A percentile compares a stretch with the other conserved stretches of the same genome.
Evolutionary conservation across 1,140 invertebrate species (phyloP).

Genomic region (Temnothorax longispinosus): DNA sequence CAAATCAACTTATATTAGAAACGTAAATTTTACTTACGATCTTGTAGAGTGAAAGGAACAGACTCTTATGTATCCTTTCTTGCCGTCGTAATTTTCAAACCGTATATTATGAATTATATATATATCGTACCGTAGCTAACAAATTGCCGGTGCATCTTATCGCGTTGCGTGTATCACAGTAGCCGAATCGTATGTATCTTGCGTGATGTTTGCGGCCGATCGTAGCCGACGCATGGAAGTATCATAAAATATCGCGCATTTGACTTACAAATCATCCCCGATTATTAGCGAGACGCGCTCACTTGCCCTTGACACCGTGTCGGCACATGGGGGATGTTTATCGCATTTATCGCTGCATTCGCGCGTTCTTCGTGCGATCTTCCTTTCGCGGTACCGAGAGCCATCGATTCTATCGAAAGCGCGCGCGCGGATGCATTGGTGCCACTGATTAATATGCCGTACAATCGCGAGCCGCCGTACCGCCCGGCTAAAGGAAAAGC

Average conservation of each 20-base stretch:
- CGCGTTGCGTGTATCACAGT: constrained; percentile 29
- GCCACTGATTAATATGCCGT: constrained; percentile 61
- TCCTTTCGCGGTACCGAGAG: background rate
- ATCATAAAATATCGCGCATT: constrained; percentile 27
- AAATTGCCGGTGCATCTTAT: constrained; percentile 20
- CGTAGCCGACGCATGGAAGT: background rate
- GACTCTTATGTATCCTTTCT: background rate
- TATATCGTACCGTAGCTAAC: background rate
- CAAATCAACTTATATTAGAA: background rate
- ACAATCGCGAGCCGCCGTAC: constrained; percentile 25
- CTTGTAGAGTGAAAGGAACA: background rate
- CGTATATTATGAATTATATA: background rate
- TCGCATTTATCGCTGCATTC: constrained; percentile 19
- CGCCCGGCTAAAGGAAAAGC: constrained; percentile 53
- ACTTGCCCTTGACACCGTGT: background rate
- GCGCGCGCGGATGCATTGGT: background rate
- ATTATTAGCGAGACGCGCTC: constrained; percentile 26
- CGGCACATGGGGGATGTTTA: constrained; percentile 2
- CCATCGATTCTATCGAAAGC: constrained; percentile 41
- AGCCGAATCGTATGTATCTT: constrained; percentile 15
- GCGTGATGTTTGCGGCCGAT: constrained; percentile 22
- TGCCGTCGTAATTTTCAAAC: background rate
- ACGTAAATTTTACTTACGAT: background rate
- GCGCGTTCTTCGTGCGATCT: background rate
- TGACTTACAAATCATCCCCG: constrained; percentile 46